Evolutionary conservation across 2,888 invertebrate species (phyloP), one percentile per base, ranked within the genome.

Genomic region (Agrochola macilenta): DNA sequence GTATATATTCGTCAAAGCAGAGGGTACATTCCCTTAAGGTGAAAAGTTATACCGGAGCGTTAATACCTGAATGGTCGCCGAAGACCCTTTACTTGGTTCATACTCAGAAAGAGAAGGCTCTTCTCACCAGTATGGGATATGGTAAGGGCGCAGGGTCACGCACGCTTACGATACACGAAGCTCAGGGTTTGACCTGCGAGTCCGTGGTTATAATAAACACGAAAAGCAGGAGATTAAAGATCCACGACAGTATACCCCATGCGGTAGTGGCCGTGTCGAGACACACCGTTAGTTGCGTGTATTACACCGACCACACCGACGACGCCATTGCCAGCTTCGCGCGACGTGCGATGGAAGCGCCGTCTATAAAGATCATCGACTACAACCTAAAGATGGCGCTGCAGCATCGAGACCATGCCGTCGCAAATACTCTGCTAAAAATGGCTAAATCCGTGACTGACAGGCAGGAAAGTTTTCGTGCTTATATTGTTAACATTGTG

Each of bases 261-360:
- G 84, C 85, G 2, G 73, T 85, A 7, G 85, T 82, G 14, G 85
- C 84, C 5, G 72, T 84, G 26, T 85, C 84, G 1, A 74, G 84
- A 5, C 84, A 84, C 30, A 85, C 75, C 7, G n/a, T 20, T 2
- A 75, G 58, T 52, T 84, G 82, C 7, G 73, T 76, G 0, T 84
- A 84, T 61, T 84, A 78, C 70, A 73, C 78, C 0, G 85, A 84
- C 26, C 26, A 35, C 63, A 26, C 8, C 8, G 64, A 46, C 3
- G 78, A 82, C 43, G 82, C 84, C n/a, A 72, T 75, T 14, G 75
- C 66, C 1, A 52, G 69, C 8, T 77, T 73, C 30, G 69, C 58
- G 17, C 74, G 17, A 35, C 71, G 43, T 54, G 85, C 74, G 11
- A 65, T 77, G 70, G 5, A 63, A 14, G 80, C 66, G 2, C 12